phyloP scores from a whole-genome alignment of 2,113 vertebrate species.

The Seriola aureovittata region DNA sequence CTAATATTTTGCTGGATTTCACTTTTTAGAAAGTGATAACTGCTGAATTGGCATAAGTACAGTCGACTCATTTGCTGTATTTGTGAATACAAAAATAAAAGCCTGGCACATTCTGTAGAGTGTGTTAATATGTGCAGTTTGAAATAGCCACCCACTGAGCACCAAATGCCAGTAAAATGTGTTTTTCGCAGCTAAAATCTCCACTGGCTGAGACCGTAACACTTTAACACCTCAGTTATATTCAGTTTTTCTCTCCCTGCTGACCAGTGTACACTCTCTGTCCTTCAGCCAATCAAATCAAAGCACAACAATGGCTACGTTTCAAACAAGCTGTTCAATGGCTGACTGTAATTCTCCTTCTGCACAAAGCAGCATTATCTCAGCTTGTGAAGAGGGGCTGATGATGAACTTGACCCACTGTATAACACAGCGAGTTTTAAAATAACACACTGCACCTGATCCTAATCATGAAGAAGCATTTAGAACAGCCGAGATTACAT shows the following conservation, averaged over 20 bases:
- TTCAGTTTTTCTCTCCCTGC: slow-evolving; percentile 2
- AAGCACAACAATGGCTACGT: slow-evolving; percentile 8
- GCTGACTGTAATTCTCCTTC: not conserved
- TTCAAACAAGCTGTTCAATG: not conserved
- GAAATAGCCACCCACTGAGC: slow-evolving; percentile 28
- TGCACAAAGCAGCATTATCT: slow-evolving; percentile 16
- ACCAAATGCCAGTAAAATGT: slow-evolving; percentile 31
- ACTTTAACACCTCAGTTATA: slow-evolving; percentile 14
- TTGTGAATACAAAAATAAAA: slow-evolving; percentile 33
- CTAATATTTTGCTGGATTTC: slow-evolving; percentile 45
- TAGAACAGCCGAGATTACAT: not conserved
- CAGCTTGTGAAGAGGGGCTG: not conserved
- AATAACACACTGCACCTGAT: slow-evolving; percentile 3
- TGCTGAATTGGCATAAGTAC: slow-evolving; percentile 30
- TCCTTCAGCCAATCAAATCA: slow-evolving; percentile 15
- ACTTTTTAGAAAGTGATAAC: slow-evolving; percentile 14
- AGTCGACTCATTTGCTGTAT: slow-evolving; percentile 29
- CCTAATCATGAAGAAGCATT: slow-evolving; percentile 9
- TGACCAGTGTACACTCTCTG: not conserved
- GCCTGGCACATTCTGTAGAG: slow-evolving; percentile 8
- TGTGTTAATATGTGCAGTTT: slow-evolving; percentile 26
- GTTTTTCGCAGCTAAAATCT: slow-evolving; percentile 20
- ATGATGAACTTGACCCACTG: slow-evolving; percentile 28
- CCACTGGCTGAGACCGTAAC: not conserved
- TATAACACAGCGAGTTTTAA: not conserved